Base-by-base conservation (phyloP, 2,797 vertebrate species). In the Mallotus villosus region DNA sequence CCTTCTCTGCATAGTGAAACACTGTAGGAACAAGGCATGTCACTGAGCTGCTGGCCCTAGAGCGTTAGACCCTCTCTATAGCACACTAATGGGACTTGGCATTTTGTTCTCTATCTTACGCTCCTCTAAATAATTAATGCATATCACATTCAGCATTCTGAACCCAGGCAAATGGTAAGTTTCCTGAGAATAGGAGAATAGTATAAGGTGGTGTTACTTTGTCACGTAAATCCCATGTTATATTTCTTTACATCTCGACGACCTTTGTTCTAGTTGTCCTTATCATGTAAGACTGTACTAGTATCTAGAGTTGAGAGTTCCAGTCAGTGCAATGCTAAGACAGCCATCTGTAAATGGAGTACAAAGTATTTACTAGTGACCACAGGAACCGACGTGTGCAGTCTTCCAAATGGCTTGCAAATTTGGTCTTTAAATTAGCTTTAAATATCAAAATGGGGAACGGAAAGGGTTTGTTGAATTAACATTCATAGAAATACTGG, bases 91-190 rank as follows among this genome's bases (percentile, higher is more conserved):
- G 81, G 89, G 82, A 83, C 76, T 73, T 85, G 86, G 81, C 80
- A 84, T 89, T 84, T 86, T 89, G 82, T 87, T 89, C 79, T 74
- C 74, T 80, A 76, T 87, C 83, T 88, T 75, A 73, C 80, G 76
- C 83, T 85, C 80, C 84, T 83, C 78, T 92, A 85, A 92, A 93
- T 93, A 90, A 92, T 92, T 86, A 85, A 93, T 92, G 85, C 71
- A 78, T 85, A 83, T 89, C 84, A 84, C 80, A 78, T 74, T 77
- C 82, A 68, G 70, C 77, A 84, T 84, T 80, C 76, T 77, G 71
- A 77, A 77, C 84, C 78, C 82, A 73, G 83, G 76, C 78, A 82
- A 87, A 83, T 75, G 60, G 62, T 12, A 34, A 60, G 70, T 78
- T 81, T 83, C 71, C 70, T 67, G 69, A 78, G 77, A 83, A 82